Evolutionary conservation across 2,888 invertebrate species (phyloP).

Genomic region (Megaustenia siamemsis): DNA sequence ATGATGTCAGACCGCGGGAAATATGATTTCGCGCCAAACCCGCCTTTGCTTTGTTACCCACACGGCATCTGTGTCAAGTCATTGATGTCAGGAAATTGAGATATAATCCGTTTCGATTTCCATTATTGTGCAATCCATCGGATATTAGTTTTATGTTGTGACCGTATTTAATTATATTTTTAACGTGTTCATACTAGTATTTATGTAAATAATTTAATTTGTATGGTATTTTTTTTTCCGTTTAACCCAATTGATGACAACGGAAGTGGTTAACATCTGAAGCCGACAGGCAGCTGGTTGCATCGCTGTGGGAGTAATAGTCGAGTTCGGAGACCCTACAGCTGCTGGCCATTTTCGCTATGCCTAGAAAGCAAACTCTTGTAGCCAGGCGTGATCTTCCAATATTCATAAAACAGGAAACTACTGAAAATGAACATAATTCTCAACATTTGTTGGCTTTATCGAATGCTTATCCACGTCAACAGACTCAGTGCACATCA

Average conservation of each 20-base stretch:
- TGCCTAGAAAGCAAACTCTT: constrained; percentile 70
- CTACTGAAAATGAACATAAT: constrained; percentile 60
- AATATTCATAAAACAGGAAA: constrained; percentile 69
- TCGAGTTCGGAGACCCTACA: not conserved
- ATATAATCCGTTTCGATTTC: constrained; percentile 25
- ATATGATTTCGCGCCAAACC: constrained; percentile 78
- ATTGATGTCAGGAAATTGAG: constrained; percentile 28
- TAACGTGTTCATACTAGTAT: not conserved
- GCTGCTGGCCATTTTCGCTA: constrained; percentile 47
- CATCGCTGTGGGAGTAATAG: constrained; percentile 1
- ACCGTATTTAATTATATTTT: not conserved
- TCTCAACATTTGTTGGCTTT: constrained; percentile 59
- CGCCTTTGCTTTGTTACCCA: constrained; percentile 70
- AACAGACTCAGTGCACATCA: constrained; percentile 43
- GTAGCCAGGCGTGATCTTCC: constrained; percentile 62
- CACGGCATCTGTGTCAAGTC: constrained; percentile 50
- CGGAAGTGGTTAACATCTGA: constrained; percentile 52
- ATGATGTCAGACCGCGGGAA: constrained; percentile 77
- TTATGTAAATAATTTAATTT: not conserved
- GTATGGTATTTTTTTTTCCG: constrained; percentile 11
- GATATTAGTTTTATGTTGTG: not conserved
- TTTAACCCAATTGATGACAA: constrained; percentile 41
- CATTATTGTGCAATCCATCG: constrained; percentile 25
- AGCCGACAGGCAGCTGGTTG: constrained; percentile 31
- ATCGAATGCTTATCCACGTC: constrained; percentile 49